Evolutionary conservation across 2,797 vertebrate genomes (phyloP).

Genomic region (Phalanger gymnotis): DNA sequence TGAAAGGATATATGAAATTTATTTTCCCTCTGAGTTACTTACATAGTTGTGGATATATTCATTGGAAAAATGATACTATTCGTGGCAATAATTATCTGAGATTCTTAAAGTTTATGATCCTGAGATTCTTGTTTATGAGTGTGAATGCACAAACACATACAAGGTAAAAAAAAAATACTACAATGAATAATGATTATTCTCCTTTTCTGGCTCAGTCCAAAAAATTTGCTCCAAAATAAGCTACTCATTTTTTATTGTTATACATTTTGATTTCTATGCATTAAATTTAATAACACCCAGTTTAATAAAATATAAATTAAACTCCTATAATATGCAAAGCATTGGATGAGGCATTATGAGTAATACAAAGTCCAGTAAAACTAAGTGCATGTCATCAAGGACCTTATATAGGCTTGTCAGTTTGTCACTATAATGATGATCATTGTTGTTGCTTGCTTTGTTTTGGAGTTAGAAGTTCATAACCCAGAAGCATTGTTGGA

Average conservation of each 20-base stretch:
- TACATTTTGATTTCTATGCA: no score
- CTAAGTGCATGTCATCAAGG: background rate
- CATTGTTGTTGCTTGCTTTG: background rate
- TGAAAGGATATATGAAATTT: conserved; percentile 7
- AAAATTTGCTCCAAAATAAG: background rate
- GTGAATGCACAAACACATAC: background rate
- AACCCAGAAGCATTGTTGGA: background rate
- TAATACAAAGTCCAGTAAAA: background rate
- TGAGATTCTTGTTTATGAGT: background rate
- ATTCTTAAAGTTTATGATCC: background rate
- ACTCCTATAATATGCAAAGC: background rate
- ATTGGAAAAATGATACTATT: background rate
- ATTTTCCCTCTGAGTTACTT: background rate
- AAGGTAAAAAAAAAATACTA: conserved; percentile 34
- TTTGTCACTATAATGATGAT: background rate
- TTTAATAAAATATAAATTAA: background rate
- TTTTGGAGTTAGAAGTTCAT: background rate
- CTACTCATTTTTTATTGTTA: background rate
- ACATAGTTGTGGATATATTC: background rate
- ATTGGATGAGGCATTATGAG: background rate
- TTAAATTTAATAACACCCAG: background rate
- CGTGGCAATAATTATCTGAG: conserved; percentile 3
- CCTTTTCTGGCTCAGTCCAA: background rate
- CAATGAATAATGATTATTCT: background rate
- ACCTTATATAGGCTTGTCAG: background rate